Percentiles rank a stretch among this genome's conserved stretches.
Evolutionary conservation across 2,113 vertebrate species (phyloP).

Genomic region (human (Homo sapiens)): DNA sequence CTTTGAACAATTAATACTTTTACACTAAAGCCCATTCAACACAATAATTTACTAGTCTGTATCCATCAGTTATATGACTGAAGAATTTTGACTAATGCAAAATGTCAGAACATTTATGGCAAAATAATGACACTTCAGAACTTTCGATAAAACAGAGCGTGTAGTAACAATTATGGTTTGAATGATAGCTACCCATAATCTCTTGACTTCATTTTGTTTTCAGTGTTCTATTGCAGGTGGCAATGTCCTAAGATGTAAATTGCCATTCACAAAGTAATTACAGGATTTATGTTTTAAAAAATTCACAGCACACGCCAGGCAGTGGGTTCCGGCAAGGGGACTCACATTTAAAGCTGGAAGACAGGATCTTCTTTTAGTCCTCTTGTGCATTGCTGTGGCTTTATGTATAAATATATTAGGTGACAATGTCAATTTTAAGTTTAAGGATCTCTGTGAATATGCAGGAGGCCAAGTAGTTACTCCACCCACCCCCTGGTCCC

Average conservation of each 20-base stretch:
- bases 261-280: constrained; percentile 15
- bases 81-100: not conserved
- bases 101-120: not conserved
- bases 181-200: not conserved
- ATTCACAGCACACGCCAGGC: not conserved
- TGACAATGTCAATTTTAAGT: not conserved
- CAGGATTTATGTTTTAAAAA: constrained; percentile 37
- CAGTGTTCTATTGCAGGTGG: not conserved
- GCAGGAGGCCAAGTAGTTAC: not conserved
- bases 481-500: no score
- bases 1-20: not conserved
- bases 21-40: not conserved
- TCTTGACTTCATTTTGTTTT: not conserved
- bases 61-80: not conserved
- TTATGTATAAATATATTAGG: not conserved
- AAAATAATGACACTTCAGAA: not conserved
- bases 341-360: not conserved
- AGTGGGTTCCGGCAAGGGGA: not conserved
- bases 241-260: not conserved
- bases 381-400: not conserved
- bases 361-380: not conserved
- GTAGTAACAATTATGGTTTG: not conserved
- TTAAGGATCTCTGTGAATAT: not conserved
- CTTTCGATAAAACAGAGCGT: not conserved
- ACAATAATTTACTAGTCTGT: not conserved